Base-by-base conservation (phyloP, 2,888 invertebrate genomes). In the Cataglyphis livida region DNA sequence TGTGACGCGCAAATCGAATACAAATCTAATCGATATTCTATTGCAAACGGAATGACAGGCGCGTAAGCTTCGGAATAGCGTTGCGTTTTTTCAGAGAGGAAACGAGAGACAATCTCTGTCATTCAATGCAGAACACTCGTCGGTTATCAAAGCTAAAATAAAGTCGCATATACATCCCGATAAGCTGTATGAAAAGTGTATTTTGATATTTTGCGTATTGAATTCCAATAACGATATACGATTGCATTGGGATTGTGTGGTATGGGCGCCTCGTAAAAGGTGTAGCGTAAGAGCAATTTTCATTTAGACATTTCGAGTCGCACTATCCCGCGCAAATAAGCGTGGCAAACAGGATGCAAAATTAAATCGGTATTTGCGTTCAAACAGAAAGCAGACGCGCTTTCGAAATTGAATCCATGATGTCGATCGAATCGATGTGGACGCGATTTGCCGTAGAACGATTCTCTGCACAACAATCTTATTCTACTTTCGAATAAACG, bases 331-430 rank as follows among this genome's bases (percentile, higher is more conserved):
- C 82, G 79, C 84, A 90, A 91, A 87, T 83, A 91, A 79, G 82
- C 86, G 86, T 65, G 76, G 87, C 89, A 91, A 91, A 92, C 90
- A 91, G 89, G 90, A 91, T 87, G 89, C 75, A 88, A 87, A 91
- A 92, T 92, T 91, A 90, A 92, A 92, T 91, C 91, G 84, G 90
- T 91, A 89, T 92, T 92, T 90, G 89, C 87, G 83, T 82, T 89
- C 88, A 92, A 92, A 92, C 90, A 91, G 89, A 84, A 88, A 90
- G 81, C 86, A 85, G 88, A 87, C 87, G 89, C 82, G 85, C 86
- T 84, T 88, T 86, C 87, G 86, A 89, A 92, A 92, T 92, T 90
- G 92, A 91, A 91, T 88, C 81, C 90, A 83, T 66, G 85, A 71
- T 83, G 86, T 83, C 85, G 88, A 89, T 84, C 81, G 83, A 61